Percentiles rank a stretch among this genome's conserved stretches.
Evolutionary conservation across 2,113 vertebrate genomes (phyloP).

Genomic region (Hyperopisus bebe): DNA sequence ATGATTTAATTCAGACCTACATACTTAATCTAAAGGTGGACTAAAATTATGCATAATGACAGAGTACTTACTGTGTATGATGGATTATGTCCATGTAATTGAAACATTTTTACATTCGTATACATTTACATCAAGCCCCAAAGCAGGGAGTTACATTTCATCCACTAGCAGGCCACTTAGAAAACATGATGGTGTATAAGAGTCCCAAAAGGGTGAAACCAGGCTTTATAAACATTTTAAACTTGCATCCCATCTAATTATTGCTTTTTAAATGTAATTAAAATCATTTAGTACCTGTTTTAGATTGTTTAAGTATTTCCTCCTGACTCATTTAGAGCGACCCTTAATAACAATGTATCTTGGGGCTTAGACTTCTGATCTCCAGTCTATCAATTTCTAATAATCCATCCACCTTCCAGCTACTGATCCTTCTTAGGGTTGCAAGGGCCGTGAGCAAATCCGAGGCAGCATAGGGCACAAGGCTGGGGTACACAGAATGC

Average conservation of each 20-base stretch:
- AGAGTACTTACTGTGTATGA: background rate
- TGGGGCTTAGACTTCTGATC: background rate
- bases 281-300: background rate
- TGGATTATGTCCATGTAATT: background rate
- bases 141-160: background rate
- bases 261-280: background rate
- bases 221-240: background rate
- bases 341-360: background rate
- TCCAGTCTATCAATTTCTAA: background rate
- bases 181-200: background rate
- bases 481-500: background rate
- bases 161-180: background rate
- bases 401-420: background rate
- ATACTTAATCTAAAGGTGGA: constrained; percentile 46
- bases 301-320: background rate
- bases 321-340: background rate
- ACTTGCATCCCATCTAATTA: background rate
- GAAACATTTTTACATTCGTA: background rate
- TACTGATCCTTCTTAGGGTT: background rate
- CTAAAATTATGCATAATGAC: background rate
- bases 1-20: constrained; percentile 57
- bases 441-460: background rate
- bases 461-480: background rate
- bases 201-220: background rate
- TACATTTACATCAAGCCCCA: background rate